Base-by-base conservation (phyloP, 2,797 vertebrate genomes). In the Apogon talboti region DNA sequence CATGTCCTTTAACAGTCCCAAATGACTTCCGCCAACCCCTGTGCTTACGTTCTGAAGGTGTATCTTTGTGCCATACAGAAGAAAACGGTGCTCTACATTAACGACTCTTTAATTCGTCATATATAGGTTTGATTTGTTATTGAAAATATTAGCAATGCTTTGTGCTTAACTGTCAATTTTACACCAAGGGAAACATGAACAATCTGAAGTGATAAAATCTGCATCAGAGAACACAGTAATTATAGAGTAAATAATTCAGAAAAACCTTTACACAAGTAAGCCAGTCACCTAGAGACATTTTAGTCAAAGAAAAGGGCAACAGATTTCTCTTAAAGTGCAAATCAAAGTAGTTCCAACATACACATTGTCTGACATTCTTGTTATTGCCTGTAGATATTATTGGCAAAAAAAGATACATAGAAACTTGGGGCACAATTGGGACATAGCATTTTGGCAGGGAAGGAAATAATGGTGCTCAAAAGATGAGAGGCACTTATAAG, bases 291-390 rank as follows among this genome's bases (percentile, higher is more conserved):
- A 69, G 66, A 42, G 3, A 81, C 52, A 69, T 77, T 74, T 81
- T 76, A 66, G 74, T 85, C 49, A 83, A 86, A 89, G 11, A 67
- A 78, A 82, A 81, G 64, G 70, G 73, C 54, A 82, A 83, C 24
- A 63, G 55, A 76, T 85, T 71, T 58, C 24, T 79, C 19, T 68
- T 91, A 92, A 92, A 91, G 91, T 92, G 91, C 91, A 90, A 91
- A 90, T 86, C 71, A 92, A 90, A 91, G 70, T 74, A 86, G 89
- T 90, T 90, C 84, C 85, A 91, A 87, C 82, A 89, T 71, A 87
- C 75, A 90, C 78, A 81, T 85, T 80, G 81, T 89, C 82, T 84
- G 82, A 89, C 89, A 92, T 91, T 91, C 89, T 82, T 87, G 71
- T 84, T 86, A 87, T 87, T 89, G 81, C 87, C 88, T 79, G 46